Evolutionary conservation across 2,888 invertebrate species (phyloP).

Genomic region (Tetramorium bicarinatum): DNA sequence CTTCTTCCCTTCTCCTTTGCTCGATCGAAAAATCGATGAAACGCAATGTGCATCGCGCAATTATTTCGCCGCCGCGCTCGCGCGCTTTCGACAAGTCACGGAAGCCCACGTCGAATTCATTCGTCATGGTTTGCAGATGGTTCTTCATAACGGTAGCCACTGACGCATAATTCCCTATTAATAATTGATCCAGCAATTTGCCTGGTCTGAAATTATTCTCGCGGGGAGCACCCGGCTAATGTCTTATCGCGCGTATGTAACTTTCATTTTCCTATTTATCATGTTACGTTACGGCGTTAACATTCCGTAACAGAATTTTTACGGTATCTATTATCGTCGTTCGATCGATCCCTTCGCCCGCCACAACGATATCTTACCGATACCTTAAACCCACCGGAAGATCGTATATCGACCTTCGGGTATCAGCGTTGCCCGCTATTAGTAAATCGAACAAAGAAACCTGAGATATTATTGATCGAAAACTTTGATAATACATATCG

Average conservation of each 20-base stretch:
- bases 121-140: background rate
- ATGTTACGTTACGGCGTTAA: background rate
- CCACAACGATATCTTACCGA: background rate
- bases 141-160: background rate
- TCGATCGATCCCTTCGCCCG: slow-evolving; percentile 11
- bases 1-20: background rate
- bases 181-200: background rate
- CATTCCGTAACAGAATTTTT: background rate
- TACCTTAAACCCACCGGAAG: background rate
- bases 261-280: background rate
- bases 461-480: background rate
- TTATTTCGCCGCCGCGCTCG: slow-evolving; percentile 13
- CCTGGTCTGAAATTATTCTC: background rate
- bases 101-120: background rate
- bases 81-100: background rate
- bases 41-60: background rate
- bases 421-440: background rate
- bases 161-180: slow-evolving; percentile 42
- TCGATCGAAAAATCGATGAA: slow-evolving; percentile 1
- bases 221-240: background rate
- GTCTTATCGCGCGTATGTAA: background rate
- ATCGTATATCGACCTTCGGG: background rate
- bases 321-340: background rate
- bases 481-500: background rate
- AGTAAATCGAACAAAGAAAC: background rate